Conservation (phyloP, 2,113 vertebrate genomes). For the Oryzias curvinotus region DNA sequence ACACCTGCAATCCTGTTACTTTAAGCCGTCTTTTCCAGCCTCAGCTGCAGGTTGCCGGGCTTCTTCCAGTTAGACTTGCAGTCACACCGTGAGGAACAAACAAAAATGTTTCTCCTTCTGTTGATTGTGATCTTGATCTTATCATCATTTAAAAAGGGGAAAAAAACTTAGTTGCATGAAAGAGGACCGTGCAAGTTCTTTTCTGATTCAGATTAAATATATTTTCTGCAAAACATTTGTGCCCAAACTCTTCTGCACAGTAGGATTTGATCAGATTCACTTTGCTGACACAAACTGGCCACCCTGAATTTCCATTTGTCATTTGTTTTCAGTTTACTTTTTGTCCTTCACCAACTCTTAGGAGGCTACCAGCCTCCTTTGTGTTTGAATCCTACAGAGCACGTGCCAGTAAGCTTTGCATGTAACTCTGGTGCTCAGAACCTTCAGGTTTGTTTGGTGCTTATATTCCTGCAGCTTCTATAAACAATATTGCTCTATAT, state of each 20-base stretch:
- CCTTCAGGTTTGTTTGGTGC: too few species aligned
- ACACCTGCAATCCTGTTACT: slow-evolving; percentile 76
- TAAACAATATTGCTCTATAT: too few species aligned
- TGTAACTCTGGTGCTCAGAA: neutral
- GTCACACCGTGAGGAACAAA: slow-evolving; percentile 8
- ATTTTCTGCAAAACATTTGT: too few species aligned
- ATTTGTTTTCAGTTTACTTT: neutral
- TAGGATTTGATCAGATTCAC: neutral
- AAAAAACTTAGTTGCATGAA: neutral
- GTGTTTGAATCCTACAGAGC: neutral
- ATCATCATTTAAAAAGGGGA: neutral
- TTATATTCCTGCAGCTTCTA: too few species aligned
- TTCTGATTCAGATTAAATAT: too few species aligned
- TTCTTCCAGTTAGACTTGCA: slow-evolving; percentile 13
- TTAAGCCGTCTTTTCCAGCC: slow-evolving; percentile 72
- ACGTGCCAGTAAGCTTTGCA: neutral
- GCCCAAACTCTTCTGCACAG: neutral
- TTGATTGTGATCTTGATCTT: neutral
- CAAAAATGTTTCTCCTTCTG: slow-evolving; percentile 2
- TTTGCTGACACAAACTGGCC: neutral
- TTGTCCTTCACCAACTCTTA: neutral
- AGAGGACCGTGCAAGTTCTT: too few species aligned
- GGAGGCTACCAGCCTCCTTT: neutral
- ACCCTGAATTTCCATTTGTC: neutral
- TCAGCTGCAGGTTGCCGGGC: slow-evolving; percentile 50